Evolutionary conservation across 2,888 invertebrate species (phyloP).

Genomic region (Trichacis sp.): DNA sequence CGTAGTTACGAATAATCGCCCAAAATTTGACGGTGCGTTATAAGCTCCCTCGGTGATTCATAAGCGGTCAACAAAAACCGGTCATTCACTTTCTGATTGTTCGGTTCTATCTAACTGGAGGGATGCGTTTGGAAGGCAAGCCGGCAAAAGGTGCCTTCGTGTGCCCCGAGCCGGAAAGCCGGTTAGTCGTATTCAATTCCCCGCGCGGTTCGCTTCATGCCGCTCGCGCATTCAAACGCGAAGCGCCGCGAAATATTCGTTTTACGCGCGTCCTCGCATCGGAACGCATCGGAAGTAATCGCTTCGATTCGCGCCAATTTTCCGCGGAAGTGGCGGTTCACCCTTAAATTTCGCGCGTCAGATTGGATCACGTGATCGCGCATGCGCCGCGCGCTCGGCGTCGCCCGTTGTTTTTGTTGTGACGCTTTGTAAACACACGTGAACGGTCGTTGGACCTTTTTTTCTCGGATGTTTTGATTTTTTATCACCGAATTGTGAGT

Average conservation of each 20-base stretch:
- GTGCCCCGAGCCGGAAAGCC: constrained; percentile 60
- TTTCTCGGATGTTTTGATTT: too few relatives aligned
- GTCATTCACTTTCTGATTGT: constrained; percentile 34
- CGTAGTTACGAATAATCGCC: neutral
- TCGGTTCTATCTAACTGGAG: constrained; percentile 28
- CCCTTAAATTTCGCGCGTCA: neutral
- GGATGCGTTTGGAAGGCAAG: constrained; percentile 35
- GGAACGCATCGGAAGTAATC: neutral
- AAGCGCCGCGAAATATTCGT: constrained; percentile 2
- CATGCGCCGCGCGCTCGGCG: neutral
- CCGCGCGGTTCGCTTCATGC: constrained; percentile 46
- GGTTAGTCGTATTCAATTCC: constrained; percentile 63
- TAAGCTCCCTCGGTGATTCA: neutral
- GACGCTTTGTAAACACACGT: too few relatives aligned
- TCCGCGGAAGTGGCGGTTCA: neutral
- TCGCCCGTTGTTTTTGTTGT: too few relatives aligned
- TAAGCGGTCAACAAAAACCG: constrained; percentile 10
- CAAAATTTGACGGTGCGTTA: constrained; percentile 9
- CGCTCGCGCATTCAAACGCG: constrained; percentile 14
- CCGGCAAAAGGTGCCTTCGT: constrained; percentile 32
- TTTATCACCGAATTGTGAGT: too few relatives aligned
- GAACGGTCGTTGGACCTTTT: too few relatives aligned
- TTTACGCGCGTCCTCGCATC: neutral
- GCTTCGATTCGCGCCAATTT: neutral
- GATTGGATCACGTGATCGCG: constrained; percentile 1